A percentile compares a stretch with the other conserved stretches of the same genome.
These are phyloP conservation scores for Pseudorhombus dupliciocellatus DNA, from an alignment of 2,113 vertebrate genomes.

Conservation along the genomic window DNA sequence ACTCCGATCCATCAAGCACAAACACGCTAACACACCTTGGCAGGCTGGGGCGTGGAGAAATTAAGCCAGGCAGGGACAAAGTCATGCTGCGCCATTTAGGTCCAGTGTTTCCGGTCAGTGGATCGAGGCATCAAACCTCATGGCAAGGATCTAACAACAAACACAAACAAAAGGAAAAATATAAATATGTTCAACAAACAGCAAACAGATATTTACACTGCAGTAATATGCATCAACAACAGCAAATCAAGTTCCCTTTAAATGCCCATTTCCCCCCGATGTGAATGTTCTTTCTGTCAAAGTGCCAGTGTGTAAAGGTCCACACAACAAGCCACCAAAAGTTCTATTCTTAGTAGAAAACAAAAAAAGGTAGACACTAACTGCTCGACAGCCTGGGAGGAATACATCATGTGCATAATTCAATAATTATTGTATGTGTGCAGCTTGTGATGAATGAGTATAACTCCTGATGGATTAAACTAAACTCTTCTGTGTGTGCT, in stretches of 20 bases:
- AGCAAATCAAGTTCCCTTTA: background rate
- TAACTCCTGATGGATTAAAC: background rate
- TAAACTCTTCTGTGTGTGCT: background rate
- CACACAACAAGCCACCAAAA: slow-evolving; percentile 18
- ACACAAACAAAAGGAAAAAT: background rate
- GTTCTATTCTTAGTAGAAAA: slow-evolving; percentile 57
- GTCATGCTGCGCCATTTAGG: slow-evolving; percentile 99
- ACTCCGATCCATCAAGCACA: background rate
- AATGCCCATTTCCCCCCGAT: background rate
- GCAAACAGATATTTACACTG: background rate
- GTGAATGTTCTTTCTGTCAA: slow-evolving; percentile 7
- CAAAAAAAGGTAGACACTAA: slow-evolving; percentile 45
- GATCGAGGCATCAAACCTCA: slow-evolving; percentile 99
- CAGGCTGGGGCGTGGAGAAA: slow-evolving; percentile 98
- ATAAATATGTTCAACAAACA: slow-evolving; percentile 7
- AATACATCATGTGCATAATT: slow-evolving; percentile 24
- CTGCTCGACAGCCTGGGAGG: slow-evolving; percentile 32
- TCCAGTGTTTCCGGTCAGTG: slow-evolving; percentile 99
- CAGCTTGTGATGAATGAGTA: background rate
- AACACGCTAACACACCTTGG: slow-evolving; percentile 85
- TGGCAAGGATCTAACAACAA: slow-evolving; percentile 91
- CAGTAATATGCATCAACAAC: background rate
- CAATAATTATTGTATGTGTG: background rate
- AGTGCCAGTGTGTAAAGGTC: slow-evolving; percentile 3
- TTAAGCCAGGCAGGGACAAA: slow-evolving; percentile 99